These are phyloP conservation scores for Metalampra italica DNA, from an alignment of 2,888 invertebrate genomes.

Conservation along the genomic window DNA sequence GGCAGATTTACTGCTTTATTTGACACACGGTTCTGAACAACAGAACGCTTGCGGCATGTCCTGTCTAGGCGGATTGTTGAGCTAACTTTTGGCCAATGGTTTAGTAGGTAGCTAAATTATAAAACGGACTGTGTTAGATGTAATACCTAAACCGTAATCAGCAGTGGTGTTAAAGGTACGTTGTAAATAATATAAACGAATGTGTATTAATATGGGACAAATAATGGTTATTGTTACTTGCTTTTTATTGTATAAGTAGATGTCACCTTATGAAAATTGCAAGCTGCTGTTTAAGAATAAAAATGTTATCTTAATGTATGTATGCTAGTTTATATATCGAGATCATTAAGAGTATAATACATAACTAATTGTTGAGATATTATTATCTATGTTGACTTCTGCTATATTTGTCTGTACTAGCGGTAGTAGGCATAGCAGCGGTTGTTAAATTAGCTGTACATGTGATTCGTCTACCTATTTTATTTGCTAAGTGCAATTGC, in stretches of 20 bases:
- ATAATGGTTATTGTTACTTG: constrained; percentile 41
- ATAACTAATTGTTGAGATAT: constrained; percentile 2
- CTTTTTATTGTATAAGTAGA: constrained; percentile 55
- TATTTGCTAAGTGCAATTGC: constrained; percentile 9
- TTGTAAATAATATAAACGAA: neutral
- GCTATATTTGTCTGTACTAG: neutral
- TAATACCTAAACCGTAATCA: neutral
- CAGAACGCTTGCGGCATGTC: neutral
- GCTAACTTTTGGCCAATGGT: neutral
- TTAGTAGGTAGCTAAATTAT: neutral
- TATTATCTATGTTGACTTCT: neutral
- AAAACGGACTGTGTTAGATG: neutral
- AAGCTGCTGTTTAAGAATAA: constrained; percentile 49
- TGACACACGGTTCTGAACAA: too few relatives aligned
- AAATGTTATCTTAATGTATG: constrained; percentile 49
- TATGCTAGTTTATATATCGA: constrained; percentile 27
- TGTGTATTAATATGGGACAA: constrained; percentile 21
- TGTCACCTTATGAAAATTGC: constrained; percentile 45
- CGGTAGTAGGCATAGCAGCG: too few relatives aligned
- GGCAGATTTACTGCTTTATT: too few relatives aligned
- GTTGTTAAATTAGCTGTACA: neutral
- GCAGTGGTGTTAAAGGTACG: too few relatives aligned
- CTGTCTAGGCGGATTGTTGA: neutral
- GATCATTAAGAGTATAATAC: constrained; percentile 14
- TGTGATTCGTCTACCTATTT: neutral